Conservation (phyloP, 1,140 invertebrate species). For the Cherax quadricarinatus region DNA sequence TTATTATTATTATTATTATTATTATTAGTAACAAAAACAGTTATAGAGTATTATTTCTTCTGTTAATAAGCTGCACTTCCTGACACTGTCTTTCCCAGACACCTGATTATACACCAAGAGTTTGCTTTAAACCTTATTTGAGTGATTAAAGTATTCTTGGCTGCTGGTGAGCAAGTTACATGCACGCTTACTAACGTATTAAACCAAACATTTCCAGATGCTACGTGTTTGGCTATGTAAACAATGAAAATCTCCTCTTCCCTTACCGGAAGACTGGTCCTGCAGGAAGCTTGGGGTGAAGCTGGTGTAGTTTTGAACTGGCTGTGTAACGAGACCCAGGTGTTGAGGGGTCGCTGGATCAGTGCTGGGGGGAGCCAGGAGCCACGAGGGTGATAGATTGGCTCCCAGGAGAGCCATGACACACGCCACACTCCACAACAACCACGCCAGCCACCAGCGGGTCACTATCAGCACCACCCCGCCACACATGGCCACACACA, state of each 20-base stretch:
- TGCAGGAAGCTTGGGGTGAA: background rate
- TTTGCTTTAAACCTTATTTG: no score
- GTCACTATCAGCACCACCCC: constrained; percentile 38
- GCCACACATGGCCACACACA: background rate
- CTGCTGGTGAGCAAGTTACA: no score
- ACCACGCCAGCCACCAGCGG: constrained; percentile 40
- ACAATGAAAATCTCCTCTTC: background rate
- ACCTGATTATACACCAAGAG: no score
- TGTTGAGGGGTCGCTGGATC: background rate
- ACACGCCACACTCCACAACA: constrained; percentile 29
- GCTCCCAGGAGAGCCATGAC: constrained; percentile 39
- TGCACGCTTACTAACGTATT: no score
- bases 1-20: no score
- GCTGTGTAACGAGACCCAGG: background rate
- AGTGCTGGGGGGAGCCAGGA: background rate
- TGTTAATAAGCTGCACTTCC: no score
- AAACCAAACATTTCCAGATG: no score
- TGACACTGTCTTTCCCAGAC: no score
- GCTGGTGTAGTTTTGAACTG: background rate
- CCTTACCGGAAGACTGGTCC: background rate
- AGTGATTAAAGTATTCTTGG: no score
- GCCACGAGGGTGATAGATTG: constrained; percentile 46
- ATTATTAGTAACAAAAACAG: no score
- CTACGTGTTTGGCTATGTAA: no score
- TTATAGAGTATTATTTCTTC: no score